Percentiles rank a stretch among this genome's conserved stretches.
Conservation (phyloP, 2,888 invertebrate species). For the Sinohyriopsis cumingii region DNA sequence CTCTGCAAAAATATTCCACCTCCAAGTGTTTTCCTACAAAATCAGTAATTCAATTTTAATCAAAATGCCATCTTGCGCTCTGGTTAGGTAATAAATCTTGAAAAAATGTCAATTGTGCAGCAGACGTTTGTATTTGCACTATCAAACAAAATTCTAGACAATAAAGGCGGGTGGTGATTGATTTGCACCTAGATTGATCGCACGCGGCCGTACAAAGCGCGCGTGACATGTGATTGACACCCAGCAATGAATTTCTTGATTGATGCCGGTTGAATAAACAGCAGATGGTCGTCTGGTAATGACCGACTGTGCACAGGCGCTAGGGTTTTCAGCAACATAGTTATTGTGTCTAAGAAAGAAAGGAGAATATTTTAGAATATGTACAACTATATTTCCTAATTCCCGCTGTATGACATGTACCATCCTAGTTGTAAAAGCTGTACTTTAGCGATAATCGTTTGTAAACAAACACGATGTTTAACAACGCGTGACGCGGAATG, state of each 20-base stretch:
- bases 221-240: conserved; percentile 69
- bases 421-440: too few species aligned
- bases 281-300: conserved; percentile 55
- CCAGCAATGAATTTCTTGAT: conserved; percentile 66
- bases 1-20: conserved; percentile 5
- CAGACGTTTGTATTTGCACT: conserved; percentile 65
- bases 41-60: conserved; percentile 29
- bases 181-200: conserved; percentile 67
- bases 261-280: conserved; percentile 65
- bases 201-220: conserved; percentile 64
- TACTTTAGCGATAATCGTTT: conserved; percentile 8
- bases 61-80: conserved; percentile 11
- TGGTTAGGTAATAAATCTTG: conserved; percentile 40
- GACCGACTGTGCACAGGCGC: background rate
- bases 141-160: conserved; percentile 68
- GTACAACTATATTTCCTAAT: background rate
- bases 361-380: too few species aligned
- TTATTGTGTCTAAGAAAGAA: too few species aligned
- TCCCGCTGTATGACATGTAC: conserved; percentile 3
- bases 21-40: conserved; percentile 50
- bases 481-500: conserved; percentile 9
- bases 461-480: conserved; percentile 42
- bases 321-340: background rate
- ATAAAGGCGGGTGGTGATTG: conserved; percentile 66
- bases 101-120: conserved; percentile 39